Evolutionary conservation across 2,113 vertebrate species (phyloP).

Genomic region (Blennius ocellaris): DNA sequence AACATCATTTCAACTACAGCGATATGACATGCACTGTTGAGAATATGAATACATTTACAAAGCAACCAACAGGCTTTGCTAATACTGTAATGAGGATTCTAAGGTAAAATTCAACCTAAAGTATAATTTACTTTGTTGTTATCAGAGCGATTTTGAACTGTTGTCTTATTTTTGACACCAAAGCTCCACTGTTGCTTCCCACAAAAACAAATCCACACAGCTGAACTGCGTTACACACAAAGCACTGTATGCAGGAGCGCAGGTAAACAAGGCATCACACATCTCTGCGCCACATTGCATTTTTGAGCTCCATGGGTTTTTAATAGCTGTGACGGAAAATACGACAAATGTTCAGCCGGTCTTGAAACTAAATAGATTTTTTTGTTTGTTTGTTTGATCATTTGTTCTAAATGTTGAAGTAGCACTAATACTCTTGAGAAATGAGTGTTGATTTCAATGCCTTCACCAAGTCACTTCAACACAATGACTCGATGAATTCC

Average conservation of each 20-base stretch:
- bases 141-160: neutral
- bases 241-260: neutral
- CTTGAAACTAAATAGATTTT: slow-evolving; percentile 17
- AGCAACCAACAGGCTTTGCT: neutral
- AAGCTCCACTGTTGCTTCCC: neutral
- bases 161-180: neutral
- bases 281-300: neutral
- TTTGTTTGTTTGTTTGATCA: slow-evolving; percentile 3
- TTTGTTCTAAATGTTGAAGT: slow-evolving; percentile 20
- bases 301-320: slow-evolving; percentile 14
- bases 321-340: slow-evolving; percentile 20
- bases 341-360: neutral
- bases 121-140: neutral
- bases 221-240: neutral
- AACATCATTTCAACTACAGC: slow-evolving; percentile 45
- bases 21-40: slow-evolving; percentile 28
- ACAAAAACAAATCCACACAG: neutral
- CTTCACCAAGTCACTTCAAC: slow-evolving; percentile 24
- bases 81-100: slow-evolving; percentile 38
- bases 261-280: neutral
- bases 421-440: slow-evolving; percentile 26
- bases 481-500: slow-evolving; percentile 22
- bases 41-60: slow-evolving; percentile 42
- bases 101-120: slow-evolving; percentile 22
- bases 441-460: slow-evolving; percentile 15